Evolutionary conservation across 2,113 vertebrate genomes (phyloP).

Genomic region (Balaenoptera acutorostrata): DNA sequence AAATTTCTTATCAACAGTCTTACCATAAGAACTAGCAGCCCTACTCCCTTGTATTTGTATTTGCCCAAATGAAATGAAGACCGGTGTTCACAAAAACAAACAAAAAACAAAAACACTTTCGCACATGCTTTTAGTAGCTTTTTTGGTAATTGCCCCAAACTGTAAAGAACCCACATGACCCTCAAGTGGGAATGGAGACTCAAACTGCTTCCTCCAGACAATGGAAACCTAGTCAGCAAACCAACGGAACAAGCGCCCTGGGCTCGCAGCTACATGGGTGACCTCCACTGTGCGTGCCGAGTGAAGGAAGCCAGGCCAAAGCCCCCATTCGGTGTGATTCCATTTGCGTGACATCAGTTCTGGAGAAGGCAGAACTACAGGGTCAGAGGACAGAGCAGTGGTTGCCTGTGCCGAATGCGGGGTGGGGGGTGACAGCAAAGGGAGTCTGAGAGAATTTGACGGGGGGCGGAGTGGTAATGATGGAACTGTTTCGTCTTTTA

Average conservation of each 20-base stretch:
- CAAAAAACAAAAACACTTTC: background rate
- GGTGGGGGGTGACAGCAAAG: fast-evolving
- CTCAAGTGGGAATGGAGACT: no score
- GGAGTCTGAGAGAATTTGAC: fast-evolving
- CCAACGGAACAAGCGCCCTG: background rate
- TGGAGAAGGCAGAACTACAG: background rate
- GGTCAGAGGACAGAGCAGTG: no score
- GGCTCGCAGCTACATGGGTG: no score
- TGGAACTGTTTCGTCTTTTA: background rate
- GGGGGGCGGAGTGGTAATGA: no score
- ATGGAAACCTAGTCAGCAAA: background rate
- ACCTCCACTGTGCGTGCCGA: fast-evolving
- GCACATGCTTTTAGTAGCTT: background rate
- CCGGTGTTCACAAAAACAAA: no score
- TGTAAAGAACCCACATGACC: background rate
- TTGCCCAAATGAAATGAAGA: background rate
- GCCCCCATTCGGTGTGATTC: background rate
- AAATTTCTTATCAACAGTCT: no score
- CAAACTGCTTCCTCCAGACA: background rate
- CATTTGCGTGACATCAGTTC: background rate
- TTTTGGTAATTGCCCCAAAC: background rate
- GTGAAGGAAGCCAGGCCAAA: background rate
- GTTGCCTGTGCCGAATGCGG: fast-evolving
- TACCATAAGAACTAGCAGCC: fast-evolving
- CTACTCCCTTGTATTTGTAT: background rate